A percentile compares a stretch with the other conserved stretches of the same genome.
Conservation (phyloP, 2,888 invertebrate species). For the Drosophila hawaiiensis region DNA sequence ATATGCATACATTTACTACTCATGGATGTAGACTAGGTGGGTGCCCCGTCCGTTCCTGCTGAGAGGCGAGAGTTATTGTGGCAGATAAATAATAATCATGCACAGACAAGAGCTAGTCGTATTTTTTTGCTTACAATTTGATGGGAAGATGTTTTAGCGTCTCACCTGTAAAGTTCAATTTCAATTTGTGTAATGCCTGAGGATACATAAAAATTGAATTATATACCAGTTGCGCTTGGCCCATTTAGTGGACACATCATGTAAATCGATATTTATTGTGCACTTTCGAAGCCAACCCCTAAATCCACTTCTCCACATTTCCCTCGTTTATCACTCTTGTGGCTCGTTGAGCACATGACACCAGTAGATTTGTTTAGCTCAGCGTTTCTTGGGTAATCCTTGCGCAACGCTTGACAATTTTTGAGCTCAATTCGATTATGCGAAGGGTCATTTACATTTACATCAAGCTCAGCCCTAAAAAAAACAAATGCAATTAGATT, state of each 20-base stretch:
- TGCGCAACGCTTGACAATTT: slow-evolving; percentile 32
- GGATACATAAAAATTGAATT: slow-evolving; percentile 65
- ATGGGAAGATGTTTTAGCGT: slow-evolving; percentile 44
- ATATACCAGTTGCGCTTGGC: slow-evolving; percentile 54
- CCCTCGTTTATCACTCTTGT: slow-evolving; percentile 54
- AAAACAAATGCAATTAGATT: slow-evolving; percentile 63
- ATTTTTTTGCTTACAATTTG: slow-evolving; percentile 21
- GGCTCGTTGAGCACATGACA: slow-evolving; percentile 60
- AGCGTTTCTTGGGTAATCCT: slow-evolving; percentile 14
- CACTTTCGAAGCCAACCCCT: background rate
- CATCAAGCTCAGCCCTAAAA: slow-evolving; percentile 2
- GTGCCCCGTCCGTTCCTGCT: background rate
- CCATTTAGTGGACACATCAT: slow-evolving; percentile 37
- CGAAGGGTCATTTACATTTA: slow-evolving; percentile 41
- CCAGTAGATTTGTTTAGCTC: slow-evolving; percentile 13
- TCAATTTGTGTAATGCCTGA: slow-evolving; percentile 67
- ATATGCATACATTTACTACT: background rate
- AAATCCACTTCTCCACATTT: background rate
- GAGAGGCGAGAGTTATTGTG: background rate
- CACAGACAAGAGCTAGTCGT: background rate
- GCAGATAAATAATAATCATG: slow-evolving; percentile 42
- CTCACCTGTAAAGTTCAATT: slow-evolving; percentile 47
- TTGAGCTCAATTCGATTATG: slow-evolving; percentile 50
- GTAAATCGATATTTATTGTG: slow-evolving; percentile 41
- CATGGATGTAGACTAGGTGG: background rate